A percentile compares a stretch with the other conserved stretches of the same genome.
phyloP scores from a whole-genome alignment of 2,797 vertebrate genomes.

The Poeciliopsis presidionis region DNA sequence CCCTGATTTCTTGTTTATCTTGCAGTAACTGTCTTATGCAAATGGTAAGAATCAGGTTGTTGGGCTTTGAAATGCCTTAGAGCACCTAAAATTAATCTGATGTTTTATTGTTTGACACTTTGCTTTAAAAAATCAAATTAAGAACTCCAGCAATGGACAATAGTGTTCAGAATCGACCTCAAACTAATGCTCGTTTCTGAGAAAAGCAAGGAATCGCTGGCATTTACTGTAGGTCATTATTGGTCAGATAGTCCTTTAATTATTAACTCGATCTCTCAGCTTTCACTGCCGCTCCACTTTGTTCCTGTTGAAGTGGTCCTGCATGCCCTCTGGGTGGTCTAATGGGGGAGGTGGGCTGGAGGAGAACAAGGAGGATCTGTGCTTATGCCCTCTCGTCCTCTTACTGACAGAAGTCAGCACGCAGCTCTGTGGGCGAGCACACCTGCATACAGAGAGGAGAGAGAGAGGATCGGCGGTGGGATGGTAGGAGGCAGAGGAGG shows the following conservation, averaged over 20 bases:
- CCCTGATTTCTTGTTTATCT: background rate
- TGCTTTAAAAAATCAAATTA: background rate
- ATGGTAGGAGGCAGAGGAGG: constrained; percentile 54
- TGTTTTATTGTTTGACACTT: background rate
- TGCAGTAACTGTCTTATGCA: constrained; percentile 2
- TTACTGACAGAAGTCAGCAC: constrained; percentile 67
- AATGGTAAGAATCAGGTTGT: constrained; percentile 10
- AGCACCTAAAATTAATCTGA: background rate
- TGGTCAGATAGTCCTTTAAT: constrained; percentile 14
- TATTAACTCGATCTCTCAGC: constrained; percentile 14
- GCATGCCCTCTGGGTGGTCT: constrained; percentile 39
- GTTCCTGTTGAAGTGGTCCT: constrained; percentile 53
- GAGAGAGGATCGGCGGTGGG: constrained; percentile 38
- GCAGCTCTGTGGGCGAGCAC: constrained; percentile 65
- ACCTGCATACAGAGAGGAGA: constrained; percentile 70
- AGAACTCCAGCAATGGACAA: background rate
- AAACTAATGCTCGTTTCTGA: background rate
- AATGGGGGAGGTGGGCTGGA: constrained; percentile 31
- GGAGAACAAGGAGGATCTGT: constrained; percentile 50
- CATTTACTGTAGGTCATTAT: constrained; percentile 21
- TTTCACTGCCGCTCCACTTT: constrained; percentile 27
- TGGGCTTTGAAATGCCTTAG: background rate
- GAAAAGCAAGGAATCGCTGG: background rate
- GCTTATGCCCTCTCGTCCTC: constrained; percentile 61
- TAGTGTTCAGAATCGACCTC: background rate